Evolutionary conservation across 1,140 invertebrate genomes (phyloP), one percentile per base, ranked within the genome.

Genomic region (Bombus sibiricus): DNA sequence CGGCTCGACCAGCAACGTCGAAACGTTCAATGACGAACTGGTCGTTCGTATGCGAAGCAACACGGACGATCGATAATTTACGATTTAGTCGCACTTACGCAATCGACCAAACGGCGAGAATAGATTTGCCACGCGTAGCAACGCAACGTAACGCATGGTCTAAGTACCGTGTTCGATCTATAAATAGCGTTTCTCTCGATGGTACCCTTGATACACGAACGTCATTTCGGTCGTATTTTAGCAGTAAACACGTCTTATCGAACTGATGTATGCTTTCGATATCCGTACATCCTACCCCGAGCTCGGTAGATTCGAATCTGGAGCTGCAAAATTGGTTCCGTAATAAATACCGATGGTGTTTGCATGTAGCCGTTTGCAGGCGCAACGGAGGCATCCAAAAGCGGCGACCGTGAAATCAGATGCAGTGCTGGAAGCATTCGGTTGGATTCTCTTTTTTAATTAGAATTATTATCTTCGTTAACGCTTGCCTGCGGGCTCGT

Each of bases 361-460:
- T n/a, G 37, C 37, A 41, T 71, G 64, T 12, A 68, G 66, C 25
- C 32, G 47, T 25, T 37, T 28, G 4, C 25, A 37, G 39, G 71
- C 47, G 64, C 37, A 39, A 47, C 72, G 5, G 32, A 43, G 28
- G 64, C 47, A 59, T 43, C 66, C 53, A n/a, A 41, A 78, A 22
- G 73, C 81, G 41, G 34, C 25, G 53, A 25, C 74, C 82, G 53
- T 84, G 82, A 84, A 84, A 84, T 84, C 34, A 84, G 66, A 84
- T 79, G 82, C 82, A 71, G n/a, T 10, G 8, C 75, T 71, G 22
- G 39, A 79, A 22, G 47, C n/a, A 43, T 57, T 84, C 66, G 37
- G 62, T 69, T 57, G 66, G 39, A 79, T 84, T 53, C 75, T 69
- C 75, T 71, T 71, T 79, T 84, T 84, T 84, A 84, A 84, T 78